Base-by-base conservation (phyloP, 2,888 invertebrate genomes). In the Trichopria drosophilae region DNA sequence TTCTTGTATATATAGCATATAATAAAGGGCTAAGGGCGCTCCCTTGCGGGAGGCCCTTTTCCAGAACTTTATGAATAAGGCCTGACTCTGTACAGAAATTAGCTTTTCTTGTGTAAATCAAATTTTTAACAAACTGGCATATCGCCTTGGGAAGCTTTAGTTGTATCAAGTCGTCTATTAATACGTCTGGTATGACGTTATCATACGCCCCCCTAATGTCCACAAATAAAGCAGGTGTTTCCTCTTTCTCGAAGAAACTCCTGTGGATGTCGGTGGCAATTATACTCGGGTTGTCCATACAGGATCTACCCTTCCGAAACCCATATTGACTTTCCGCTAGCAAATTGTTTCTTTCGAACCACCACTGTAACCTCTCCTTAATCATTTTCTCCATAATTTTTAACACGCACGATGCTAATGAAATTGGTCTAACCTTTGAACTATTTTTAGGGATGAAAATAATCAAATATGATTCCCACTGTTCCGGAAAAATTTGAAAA, bases 381-480 rank as follows among this genome's bases (percentile, higher is more conserved):
- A 50, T 24, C 36, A 55, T 51, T 37, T 16, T 52, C 28, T 55
- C 49, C 13, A 56, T 22, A 6, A 58, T 5, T 40, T 58, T 58
- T 9, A 51, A 36, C 1, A 53, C 5, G 13, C 58, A 55, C 0
- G 53, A 53, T 0, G 58, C 47, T n/a, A 58, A 28, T 3, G 55
- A 44, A 7, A 58, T 55, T 9, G 58, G 58, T 20, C 53, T 32
- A 0, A 58, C 29, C 34, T 56, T 53, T 28, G 28, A 20, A 1
- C 46, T 44, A 1, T 22, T 15, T 37, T 58, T 54, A 3, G 58
- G 55, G 4, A 56, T 45, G n/a, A 58, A 50, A 10, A 54, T 40
- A 4, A 53, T 28, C 7, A 55, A 12, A 35, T 51, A 55, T 2
- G 9, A 20, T n/a, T n/a, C n/a, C n/a, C n/a, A n/a, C n/a, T n/a